A percentile compares a stretch with the other conserved stretches of the same genome.
Evolutionary conservation across 2,797 vertebrate species (phyloP).

Genomic region (Megalops cyprinoides): DNA sequence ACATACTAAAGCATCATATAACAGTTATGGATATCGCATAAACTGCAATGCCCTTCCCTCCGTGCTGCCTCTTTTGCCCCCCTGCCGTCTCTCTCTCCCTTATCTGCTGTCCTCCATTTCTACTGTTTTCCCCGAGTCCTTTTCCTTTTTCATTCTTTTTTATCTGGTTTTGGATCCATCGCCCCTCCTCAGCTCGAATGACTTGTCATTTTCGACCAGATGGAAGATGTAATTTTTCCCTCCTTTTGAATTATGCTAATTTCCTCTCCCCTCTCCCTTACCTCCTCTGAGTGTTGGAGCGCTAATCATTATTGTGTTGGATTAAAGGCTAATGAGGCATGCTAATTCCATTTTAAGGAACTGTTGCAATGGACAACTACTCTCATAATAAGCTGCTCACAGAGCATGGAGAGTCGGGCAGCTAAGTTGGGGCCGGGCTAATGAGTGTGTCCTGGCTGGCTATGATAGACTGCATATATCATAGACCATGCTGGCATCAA

Average conservation of each 20-base stretch:
- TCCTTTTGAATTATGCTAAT: conserved; percentile 16
- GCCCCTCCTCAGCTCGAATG: conserved; percentile 27
- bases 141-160: conserved; percentile 15
- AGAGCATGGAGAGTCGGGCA: too few relatives aligned
- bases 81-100: too few relatives aligned
- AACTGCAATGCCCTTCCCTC: not conserved
- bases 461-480: not conserved
- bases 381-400: conserved; percentile 10
- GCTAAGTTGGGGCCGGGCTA: not conserved
- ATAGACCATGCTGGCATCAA: not conserved
- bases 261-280: conserved; percentile 8
- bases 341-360: conserved; percentile 12
- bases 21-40: not conserved
- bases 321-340: conserved; percentile 36
- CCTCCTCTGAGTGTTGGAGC: conserved; percentile 15
- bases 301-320: conserved; percentile 33
- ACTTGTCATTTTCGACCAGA: conserved; percentile 28
- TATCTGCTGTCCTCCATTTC: not conserved
- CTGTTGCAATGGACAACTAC: conserved; percentile 7
- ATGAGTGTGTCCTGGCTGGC: not conserved
- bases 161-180: conserved; percentile 27
- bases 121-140: not conserved
- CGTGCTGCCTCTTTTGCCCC: not conserved
- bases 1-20: not conserved
- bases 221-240: conserved; percentile 29